Base-by-base conservation (phyloP, 2,113 vertebrate genomes). In the Toxotes jaculatrix region DNA sequence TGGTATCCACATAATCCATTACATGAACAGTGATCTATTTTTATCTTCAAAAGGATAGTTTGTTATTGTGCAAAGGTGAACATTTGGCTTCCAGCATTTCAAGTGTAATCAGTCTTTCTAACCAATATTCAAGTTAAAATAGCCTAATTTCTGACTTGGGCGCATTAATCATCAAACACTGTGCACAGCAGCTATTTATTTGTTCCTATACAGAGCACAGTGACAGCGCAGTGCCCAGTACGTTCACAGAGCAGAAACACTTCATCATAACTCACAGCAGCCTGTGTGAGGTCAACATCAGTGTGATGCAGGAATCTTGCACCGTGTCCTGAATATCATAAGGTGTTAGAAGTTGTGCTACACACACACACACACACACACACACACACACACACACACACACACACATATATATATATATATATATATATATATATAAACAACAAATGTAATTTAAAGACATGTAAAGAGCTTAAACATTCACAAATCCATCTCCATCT, bases 1-100 rank as follows among this genome's bases (percentile, higher is more conserved):
- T 49, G 11, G 53, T 73, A 42, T 40, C 71, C 40, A 72, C 53
- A 62, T 62, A 80, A 82, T 83, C 68, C 42, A 71, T 78, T 65
- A 60, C 27, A 72, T 73, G 57, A 80, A 60, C 57, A 38, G 6
- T 27, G 34, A 62, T 64, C 14, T 42, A 75, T 83, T 42, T 49
- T 63, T 65, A 76, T 45, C 38, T 68, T 55, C 45, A 66, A n/a
- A 83, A 68, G 38, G 23, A 60, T 65, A 62, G 63, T 55, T 43
- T 69, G 65, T 66, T 78, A 61, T 55, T 59, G 40, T 56, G 47
- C 12, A 63, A n/a, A 65, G 56, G 42, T 57, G 14, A 56, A 27
- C 36, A 36, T 51, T 64, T 51, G 57, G 16, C 53, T 45, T 34
- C 45, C 5, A 55, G 11, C 23, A 17, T 63, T 74, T 63, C 1